Evolutionary conservation across 2,113 vertebrate genomes (phyloP).

Genomic region (Heterocephalus glaber): DNA sequence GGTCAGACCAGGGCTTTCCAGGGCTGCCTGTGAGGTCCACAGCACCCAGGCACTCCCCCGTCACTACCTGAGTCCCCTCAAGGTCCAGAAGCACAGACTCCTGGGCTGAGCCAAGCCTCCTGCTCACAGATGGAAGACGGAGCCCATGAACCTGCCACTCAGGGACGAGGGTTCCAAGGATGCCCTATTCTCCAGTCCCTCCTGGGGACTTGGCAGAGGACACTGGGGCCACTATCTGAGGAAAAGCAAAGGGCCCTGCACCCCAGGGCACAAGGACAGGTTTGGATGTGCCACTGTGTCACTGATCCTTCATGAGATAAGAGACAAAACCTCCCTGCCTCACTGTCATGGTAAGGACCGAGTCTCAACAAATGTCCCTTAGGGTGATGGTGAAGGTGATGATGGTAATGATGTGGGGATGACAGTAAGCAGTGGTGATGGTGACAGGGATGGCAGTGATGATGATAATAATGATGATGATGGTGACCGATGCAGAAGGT

Average conservation of each 20-base stretch:
- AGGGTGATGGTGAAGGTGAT: rapidly evolving
- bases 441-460: rapidly evolving
- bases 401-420: rapidly evolving
- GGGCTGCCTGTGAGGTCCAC: background rate
- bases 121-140: background rate
- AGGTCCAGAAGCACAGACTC: background rate
- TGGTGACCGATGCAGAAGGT: background rate
- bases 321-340: background rate
- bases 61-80: background rate
- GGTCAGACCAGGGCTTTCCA: background rate
- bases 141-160: no score
- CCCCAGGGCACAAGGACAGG: rapidly evolving
- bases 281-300: background rate
- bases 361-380: background rate
- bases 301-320: background rate
- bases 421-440: no score
- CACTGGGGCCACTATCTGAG: background rate
- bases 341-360: background rate
- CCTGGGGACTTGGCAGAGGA: background rate
- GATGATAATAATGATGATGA: rapidly evolving
- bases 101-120: rapidly evolving
- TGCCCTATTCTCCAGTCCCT: rapidly evolving
- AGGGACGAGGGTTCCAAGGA: background rate
- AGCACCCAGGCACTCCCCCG: background rate
- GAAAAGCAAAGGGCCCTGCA: no score